phyloP scores from a whole-genome alignment of 2,888 invertebrate species.

The Creontiades dilutus region DNA sequence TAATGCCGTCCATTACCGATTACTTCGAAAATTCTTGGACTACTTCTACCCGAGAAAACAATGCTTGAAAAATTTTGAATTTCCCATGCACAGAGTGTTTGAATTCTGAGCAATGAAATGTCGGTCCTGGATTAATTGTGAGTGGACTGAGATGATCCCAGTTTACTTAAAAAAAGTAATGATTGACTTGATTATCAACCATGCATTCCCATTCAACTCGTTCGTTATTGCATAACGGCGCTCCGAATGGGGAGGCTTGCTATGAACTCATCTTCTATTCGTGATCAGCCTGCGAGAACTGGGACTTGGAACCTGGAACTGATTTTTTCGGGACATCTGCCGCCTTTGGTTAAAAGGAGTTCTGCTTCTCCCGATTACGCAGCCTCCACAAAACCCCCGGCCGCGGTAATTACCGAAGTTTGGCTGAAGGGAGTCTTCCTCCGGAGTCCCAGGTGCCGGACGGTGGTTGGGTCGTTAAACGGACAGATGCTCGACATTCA shows the following conservation, averaged over 20 bases:
- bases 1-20: too few relatives aligned
- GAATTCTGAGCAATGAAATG: too few relatives aligned
- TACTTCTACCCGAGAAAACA: too few relatives aligned
- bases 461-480: not conserved
- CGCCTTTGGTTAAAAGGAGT: not conserved
- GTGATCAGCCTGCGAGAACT: not conserved
- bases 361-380: slow-evolving; percentile 18
- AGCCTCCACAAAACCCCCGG: not conserved
- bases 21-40: too few relatives aligned
- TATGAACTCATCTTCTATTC: not conserved
- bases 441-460: not conserved
- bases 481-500: slow-evolving; percentile 28
- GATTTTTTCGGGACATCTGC: slow-evolving; percentile 32
- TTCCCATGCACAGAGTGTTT: too few relatives aligned
- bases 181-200: too few relatives aligned
- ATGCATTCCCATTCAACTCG: too few relatives aligned
- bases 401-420: slow-evolving; percentile 20
- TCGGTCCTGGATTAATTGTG: too few relatives aligned
- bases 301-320: not conserved
- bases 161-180: too few relatives aligned
- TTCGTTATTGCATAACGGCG: not conserved
- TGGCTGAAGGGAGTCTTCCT: not conserved
- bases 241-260: not conserved
- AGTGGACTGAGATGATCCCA: too few relatives aligned
- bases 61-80: too few relatives aligned